Evolutionary conservation across 2,113 vertebrate genomes (phyloP), one percentile per base, ranked within the genome.

Genomic region (Eulemur rufifrons): DNA sequence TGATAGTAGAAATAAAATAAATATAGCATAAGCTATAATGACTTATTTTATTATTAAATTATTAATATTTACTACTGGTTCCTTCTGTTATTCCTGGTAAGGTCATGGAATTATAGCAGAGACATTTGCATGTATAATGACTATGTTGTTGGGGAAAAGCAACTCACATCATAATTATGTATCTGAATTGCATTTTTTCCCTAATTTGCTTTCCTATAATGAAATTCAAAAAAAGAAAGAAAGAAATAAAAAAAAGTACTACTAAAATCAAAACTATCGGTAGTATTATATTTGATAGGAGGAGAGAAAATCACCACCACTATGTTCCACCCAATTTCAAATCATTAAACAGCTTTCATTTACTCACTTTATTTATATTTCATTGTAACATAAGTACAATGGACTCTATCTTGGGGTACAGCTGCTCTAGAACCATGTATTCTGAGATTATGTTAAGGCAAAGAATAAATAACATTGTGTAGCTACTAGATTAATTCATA

Each of bases 381-480:
- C 74, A 63, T 3, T 87, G 47, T 89, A 39, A 69, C 25, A 9
- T 25, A 34, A 61, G 59, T 68, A 73, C 32, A 74, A 14, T 18
- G 71, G 21, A 18, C 18, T 64, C 42, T 77, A 50, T 37, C 59
- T 86, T 84, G 80, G n/a, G 45, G 45, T 59, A 52, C 54, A 76
- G 27, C 34, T 96, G n/a, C 73, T 87, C 34, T 71, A 76, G 56
- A 93, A 89, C 18, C 15, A 92, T 56, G 54, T 21, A 87, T 54
- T 92, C 63, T 87, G 18, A 76, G 50, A 88, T 84, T 85, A 84
- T 76, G 87, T 91, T 91, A 88, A 95, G 54, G 71, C 14, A 95
- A 91, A 91, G 9, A 81, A 76, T 76, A 92, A 88, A 63, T 52
- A 84, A 83, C 12, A 83, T 15, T 76, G 23, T 45, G 15, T 45